These are phyloP conservation scores for Atta cephalotes DNA, from an alignment of 1,140 invertebrate species.

Conservation along the genomic window DNA sequence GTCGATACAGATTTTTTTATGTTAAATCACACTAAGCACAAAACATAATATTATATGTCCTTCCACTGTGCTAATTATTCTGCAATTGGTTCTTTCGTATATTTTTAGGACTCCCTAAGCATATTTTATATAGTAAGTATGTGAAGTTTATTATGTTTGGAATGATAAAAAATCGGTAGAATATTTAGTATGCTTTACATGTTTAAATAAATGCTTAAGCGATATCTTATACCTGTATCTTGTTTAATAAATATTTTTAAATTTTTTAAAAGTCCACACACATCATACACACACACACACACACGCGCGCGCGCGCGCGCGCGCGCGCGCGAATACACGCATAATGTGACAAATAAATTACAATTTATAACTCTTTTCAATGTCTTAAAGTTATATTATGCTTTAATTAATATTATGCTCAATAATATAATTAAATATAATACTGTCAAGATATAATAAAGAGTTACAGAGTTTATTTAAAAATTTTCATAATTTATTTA, in stretches of 20 bases:
- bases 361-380: neutral
- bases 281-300: no score
- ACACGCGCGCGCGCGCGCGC: fast-evolving
- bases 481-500: constrained; percentile 1
- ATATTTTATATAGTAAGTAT: constrained; percentile 85
- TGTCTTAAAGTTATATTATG: neutral
- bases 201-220: constrained; percentile 17
- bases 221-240: neutral
- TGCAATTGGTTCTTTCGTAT: constrained; percentile 78
- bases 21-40: constrained; percentile 15
- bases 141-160: constrained; percentile 52
- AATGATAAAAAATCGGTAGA: constrained; percentile 11
- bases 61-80: constrained; percentile 44
- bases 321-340: no score
- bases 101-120: constrained; percentile 85
- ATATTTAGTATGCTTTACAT: constrained; percentile 8
- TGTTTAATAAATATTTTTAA: neutral
- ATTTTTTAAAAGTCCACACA: neutral
- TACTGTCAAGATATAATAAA: neutral
- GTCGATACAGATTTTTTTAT: neutral
- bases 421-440: neutral
- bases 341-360: constrained; percentile 1
- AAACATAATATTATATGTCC: constrained; percentile 2
- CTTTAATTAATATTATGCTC: no score
- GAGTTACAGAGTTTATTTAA: neutral